Conservation (phyloP, 2,888 invertebrate species). For the Acrocyrtus sp. region DNA sequence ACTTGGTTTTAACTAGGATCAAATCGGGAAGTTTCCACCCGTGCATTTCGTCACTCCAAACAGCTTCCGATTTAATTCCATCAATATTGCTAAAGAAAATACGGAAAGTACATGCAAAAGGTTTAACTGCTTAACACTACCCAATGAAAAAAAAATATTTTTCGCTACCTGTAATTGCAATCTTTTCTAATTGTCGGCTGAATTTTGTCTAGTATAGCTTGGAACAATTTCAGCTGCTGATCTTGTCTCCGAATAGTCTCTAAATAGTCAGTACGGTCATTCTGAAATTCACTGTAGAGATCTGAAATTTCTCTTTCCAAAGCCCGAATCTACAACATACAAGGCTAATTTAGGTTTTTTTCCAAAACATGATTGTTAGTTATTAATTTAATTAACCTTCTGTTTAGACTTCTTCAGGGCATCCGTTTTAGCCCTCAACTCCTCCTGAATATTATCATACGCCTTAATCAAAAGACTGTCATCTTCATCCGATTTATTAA, state of each 20-base stretch:
- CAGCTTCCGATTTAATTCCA: slow-evolving; percentile 73
- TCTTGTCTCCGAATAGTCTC: slow-evolving; percentile 83
- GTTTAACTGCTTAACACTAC: too few species aligned
- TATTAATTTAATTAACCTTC: slow-evolving; percentile 72
- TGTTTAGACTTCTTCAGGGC: slow-evolving; percentile 74
- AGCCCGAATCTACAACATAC: slow-evolving; percentile 71
- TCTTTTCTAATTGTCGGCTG: slow-evolving; percentile 77
- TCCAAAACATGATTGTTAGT: too few species aligned
- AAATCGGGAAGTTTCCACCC: slow-evolving; percentile 79
- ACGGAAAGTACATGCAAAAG: slow-evolving; percentile 7
- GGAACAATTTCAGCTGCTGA: slow-evolving; percentile 74
- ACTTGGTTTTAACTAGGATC: slow-evolving; percentile 73
- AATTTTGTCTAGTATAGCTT: slow-evolving; percentile 75
- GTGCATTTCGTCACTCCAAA: slow-evolving; percentile 80
- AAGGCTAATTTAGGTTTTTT: too few species aligned
- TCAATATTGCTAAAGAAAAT: slow-evolving; percentile 77
- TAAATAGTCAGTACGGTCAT: slow-evolving; percentile 83
- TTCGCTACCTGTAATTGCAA: slow-evolving; percentile 72
- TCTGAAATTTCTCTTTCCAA: slow-evolving; percentile 80
- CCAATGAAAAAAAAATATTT: too few species aligned
- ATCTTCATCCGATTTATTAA: slow-evolving; percentile 74
- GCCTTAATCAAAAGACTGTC: slow-evolving; percentile 77
- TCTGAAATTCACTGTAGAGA: slow-evolving; percentile 83
- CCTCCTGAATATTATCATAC: slow-evolving; percentile 82
- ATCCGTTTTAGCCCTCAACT: slow-evolving; percentile 78